These are phyloP conservation scores for Mechanitis messenoides DNA, from an alignment of 2,888 invertebrate genomes.

Conservation along the genomic window DNA sequence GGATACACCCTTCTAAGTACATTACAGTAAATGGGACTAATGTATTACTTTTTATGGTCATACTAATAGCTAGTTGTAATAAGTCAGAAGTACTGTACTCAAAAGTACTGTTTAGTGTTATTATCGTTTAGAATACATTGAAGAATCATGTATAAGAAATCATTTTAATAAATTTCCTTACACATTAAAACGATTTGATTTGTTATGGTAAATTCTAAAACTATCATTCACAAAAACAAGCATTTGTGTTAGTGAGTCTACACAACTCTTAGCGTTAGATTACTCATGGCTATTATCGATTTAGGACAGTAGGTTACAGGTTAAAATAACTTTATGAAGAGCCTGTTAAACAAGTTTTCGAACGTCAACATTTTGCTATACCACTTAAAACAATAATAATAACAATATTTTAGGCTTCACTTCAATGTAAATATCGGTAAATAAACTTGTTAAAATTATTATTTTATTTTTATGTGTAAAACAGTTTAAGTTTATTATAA, in stretches of 20 bases:
- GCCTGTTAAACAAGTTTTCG: slow-evolving; percentile 1
- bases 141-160: too few relatives aligned
- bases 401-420: background rate
- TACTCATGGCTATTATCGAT: slow-evolving; percentile 21
- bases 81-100: too few relatives aligned
- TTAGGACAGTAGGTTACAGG: slow-evolving; percentile 18
- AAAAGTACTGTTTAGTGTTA: too few relatives aligned
- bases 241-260: slow-evolving; percentile 6
- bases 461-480: too few relatives aligned
- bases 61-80: too few relatives aligned
- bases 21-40: too few relatives aligned
- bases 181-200: too few relatives aligned
- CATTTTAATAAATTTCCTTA: too few relatives aligned
- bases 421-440: background rate
- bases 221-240: background rate
- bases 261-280: slow-evolving; percentile 8
- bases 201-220: too few relatives aligned
- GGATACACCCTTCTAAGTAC: slow-evolving; percentile 32
- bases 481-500: slow-evolving; percentile 4
- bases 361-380: background rate
- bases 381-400: background rate
- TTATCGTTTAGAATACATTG: too few relatives aligned
- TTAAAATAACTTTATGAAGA: slow-evolving; percentile 2
- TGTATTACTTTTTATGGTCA: too few relatives aligned
- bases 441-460: background rate